Evolutionary conservation across 2,797 vertebrate genomes (phyloP), one percentile per base, ranked within the genome.

Genomic region (Hirundo rustica): DNA sequence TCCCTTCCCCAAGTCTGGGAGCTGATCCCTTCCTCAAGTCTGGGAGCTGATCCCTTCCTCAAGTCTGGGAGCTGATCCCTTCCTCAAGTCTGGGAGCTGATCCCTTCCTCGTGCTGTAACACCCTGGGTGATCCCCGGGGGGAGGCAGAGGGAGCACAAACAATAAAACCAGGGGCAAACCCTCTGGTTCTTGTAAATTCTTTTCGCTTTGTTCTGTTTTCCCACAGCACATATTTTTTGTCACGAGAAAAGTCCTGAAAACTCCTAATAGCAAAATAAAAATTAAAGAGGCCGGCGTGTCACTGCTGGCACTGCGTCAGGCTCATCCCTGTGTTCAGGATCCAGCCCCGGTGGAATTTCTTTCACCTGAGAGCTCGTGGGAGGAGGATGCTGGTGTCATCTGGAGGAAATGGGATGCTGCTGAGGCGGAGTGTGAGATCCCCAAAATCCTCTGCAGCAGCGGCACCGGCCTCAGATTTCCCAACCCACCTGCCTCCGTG

Each of bases 71-170:
- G 10, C 36, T 38, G 38, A 38, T 38, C 38, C 38, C 38, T 38
- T 38, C 38, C 38, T 7, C 38, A 38, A 11, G 5, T 38, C 38
- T 38, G 38, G 38, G 38, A n/a, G n/a, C 38, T 38, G 38, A 38
- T 38, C 38, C 11, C 30, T 57, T 44, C 89, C 85, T 54, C 7
- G 10, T 42, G 68, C 29, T 7, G 82, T 5, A 9, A 16, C 38
- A 5, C 8, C 20, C 0, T 0, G 57, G 45, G 34, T 23, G 61
- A 61, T 29, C 47, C 70, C 13, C 30, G 11, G 45, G 8, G 10
- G 27, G 9, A 42, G 74, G 44, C 60, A 44, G 29, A 42, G 51
- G 26, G 54, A 65, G 51, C 50, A 22, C n/a, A 3, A 66, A 55
- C 73, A 50, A 11, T 66, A 67, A 73, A 91, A 58, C 12, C 74